Conservation (phyloP, 2,113 vertebrate species). For the Galemys pyrenaicus region DNA sequence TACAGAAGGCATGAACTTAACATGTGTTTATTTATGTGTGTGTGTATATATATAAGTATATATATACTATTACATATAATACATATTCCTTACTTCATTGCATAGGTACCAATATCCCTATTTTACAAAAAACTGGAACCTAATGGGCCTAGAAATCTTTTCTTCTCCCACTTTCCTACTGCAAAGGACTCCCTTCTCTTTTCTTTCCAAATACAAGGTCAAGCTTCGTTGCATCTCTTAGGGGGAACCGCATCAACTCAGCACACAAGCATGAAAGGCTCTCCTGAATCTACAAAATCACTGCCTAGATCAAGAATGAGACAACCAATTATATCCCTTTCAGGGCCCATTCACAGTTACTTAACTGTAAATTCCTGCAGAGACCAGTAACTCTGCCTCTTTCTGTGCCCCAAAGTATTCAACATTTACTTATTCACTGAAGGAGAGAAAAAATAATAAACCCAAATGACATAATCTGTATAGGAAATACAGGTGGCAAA, state of each 20-base stretch:
- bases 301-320: not conserved
- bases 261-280: not conserved
- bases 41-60: not conserved
- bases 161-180: not conserved
- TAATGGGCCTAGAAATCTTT: not conserved
- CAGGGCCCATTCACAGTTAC: not conserved
- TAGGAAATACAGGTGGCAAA: conserved; percentile 34
- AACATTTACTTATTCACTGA: conserved; percentile 16
- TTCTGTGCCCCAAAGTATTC: not conserved
- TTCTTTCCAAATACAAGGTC: conserved; percentile 41
- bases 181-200: conserved; percentile 15
- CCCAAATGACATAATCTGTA: not conserved
- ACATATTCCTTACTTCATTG: not conserved
- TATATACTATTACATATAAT: not conserved
- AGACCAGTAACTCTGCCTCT: not conserved
- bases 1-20: not conserved
- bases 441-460: not conserved
- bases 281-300: not conserved
- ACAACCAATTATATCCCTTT: not conserved
- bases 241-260: not conserved
- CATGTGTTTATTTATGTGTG: not conserved
- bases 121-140: not conserved
- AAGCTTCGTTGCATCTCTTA: not conserved
- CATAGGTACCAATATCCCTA: not conserved
- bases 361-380: not conserved